Conservation (phyloP, 2,888 invertebrate genomes). For the Sipha maydis region DNA sequence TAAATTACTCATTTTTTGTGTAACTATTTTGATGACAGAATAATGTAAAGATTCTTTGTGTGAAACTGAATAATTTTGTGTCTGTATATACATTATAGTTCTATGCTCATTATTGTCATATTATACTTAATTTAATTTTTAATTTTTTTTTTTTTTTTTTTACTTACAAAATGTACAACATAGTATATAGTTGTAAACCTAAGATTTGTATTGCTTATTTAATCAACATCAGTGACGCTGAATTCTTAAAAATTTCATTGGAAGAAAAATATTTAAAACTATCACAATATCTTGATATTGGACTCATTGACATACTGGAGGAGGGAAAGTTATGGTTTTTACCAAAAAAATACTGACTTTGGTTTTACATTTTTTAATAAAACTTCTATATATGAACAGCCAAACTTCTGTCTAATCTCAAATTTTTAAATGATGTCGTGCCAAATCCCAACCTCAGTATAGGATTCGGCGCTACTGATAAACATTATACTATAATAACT, state of each 20-base stretch:
- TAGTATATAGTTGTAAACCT: not conserved
- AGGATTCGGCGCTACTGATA: not conserved
- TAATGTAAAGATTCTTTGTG: not conserved
- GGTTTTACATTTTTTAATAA: no score
- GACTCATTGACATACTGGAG: no score
- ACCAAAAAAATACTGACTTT: no score
- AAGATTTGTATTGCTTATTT: not conserved
- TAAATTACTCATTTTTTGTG: not conserved
- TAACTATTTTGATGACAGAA: not conserved
- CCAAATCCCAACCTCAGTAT: no score
- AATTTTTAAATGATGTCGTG: no score
- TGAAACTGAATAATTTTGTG: not conserved
- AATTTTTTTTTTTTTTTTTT: not conserved
- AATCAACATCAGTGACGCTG: not conserved
- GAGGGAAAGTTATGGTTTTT: no score
- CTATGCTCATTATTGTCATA: constrained; percentile 28
- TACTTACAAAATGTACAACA: not conserved
- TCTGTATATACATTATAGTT: not conserved
- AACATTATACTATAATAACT: not conserved
- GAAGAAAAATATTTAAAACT: no score
- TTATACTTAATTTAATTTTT: not conserved
- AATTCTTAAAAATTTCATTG: no score
- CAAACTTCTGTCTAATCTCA: no score
- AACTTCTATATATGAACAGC: no score
- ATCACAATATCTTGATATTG: no score